These are phyloP conservation scores for Agrochola lota DNA, from an alignment of 2,888 invertebrate genomes.

Conservation along the genomic window DNA sequence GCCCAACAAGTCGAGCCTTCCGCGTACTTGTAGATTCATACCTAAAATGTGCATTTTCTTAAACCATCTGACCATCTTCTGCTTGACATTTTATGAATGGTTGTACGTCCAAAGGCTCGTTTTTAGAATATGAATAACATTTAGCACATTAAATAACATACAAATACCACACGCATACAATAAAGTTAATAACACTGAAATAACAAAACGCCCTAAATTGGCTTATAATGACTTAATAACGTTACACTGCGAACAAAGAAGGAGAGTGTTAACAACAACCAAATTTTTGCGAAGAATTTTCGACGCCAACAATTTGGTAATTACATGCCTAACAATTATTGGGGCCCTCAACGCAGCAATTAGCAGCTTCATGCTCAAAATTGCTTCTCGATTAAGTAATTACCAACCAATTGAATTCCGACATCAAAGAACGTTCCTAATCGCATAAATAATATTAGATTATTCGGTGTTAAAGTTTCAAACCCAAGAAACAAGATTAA, in stretches of 20 bases:
- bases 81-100: not conserved
- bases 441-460: constrained; percentile 31
- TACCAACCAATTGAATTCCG: constrained; percentile 36
- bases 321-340: constrained; percentile 47
- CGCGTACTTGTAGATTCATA: too few relatives aligned
- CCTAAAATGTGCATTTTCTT: not conserved
- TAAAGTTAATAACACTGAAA: not conserved
- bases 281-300: constrained; percentile 44
- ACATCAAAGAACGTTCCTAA: constrained; percentile 42
- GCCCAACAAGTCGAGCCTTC: too few relatives aligned
- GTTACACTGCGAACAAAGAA: constrained; percentile 34
- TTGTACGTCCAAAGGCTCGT: not conserved
- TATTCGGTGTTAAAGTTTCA: constrained; percentile 32
- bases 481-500: constrained; percentile 30
- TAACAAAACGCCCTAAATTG: constrained; percentile 20
- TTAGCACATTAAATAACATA: not conserved
- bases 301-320: constrained; percentile 41
- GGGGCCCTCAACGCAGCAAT: constrained; percentile 36
- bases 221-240: constrained; percentile 38
- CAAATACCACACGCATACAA: not conserved
- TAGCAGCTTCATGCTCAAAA: constrained; percentile 49
- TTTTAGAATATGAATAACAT: too few relatives aligned
- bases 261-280: constrained; percentile 34
- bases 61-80: not conserved
- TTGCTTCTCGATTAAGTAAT: constrained; percentile 57